Conservation (phyloP, 2,888 invertebrate genomes). For the Leptura quadrifasciata region DNA sequence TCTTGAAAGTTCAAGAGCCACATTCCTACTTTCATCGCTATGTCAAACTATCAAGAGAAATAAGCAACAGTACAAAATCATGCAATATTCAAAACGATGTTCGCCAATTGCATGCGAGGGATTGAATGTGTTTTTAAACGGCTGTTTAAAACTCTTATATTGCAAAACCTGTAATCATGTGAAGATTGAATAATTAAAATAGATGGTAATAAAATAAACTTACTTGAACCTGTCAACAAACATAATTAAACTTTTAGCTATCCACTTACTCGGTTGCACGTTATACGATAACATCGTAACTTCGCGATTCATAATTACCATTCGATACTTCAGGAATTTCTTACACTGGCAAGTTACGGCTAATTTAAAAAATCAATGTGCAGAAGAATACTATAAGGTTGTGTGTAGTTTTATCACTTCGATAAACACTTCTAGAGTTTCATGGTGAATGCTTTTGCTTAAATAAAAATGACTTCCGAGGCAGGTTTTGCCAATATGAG, state of each 20-base stretch:
- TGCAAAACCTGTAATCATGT: not conserved
- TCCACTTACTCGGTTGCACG: slow-evolving; percentile 30
- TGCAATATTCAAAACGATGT: no score
- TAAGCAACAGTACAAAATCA: no score
- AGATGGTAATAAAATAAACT: slow-evolving; percentile 33
- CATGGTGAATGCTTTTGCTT: not conserved
- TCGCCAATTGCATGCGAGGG: not conserved
- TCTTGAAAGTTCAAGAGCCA: no score
- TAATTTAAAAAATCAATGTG: not conserved
- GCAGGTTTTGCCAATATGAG: slow-evolving; percentile 8
- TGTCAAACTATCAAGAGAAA: no score
- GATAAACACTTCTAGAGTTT: slow-evolving; percentile 10
- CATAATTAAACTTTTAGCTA: slow-evolving; percentile 32
- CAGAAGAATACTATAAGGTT: slow-evolving; percentile 13
- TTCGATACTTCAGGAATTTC: slow-evolving; percentile 20
- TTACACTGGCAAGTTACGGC: not conserved
- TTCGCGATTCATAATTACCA: slow-evolving; percentile 33
- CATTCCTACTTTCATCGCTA: no score
- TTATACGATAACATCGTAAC: slow-evolving; percentile 27
- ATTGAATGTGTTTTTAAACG: not conserved
- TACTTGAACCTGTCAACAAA: slow-evolving; percentile 27
- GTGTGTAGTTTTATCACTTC: slow-evolving; percentile 14
- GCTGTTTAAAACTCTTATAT: not conserved
- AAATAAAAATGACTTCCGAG: not conserved
- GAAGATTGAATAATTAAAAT: slow-evolving; percentile 4